Evolutionary conservation across 2,797 vertebrate genomes (phyloP).

Genomic region (Bradypodion ventrale): DNA sequence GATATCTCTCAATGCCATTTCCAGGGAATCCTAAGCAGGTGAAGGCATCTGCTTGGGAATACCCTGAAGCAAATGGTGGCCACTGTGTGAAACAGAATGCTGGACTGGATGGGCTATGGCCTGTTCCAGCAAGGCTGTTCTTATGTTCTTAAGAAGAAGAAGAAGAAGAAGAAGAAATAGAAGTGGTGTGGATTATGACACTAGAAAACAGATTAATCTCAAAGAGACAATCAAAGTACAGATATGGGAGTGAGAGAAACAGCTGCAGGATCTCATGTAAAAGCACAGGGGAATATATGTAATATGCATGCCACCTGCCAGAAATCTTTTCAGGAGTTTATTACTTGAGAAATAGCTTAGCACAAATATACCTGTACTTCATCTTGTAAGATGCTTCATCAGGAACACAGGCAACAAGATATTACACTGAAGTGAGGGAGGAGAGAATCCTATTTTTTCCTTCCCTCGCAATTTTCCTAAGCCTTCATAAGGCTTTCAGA

Average conservation of each 20-base stretch:
- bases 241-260: constrained; percentile 30
- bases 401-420: constrained; percentile 8
- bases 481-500: not conserved
- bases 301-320: constrained; percentile 53
- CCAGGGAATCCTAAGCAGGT: too few species aligned
- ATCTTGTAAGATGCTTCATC: constrained; percentile 22
- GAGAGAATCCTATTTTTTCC: not conserved
- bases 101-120: too few species aligned
- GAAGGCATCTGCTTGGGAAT: too few species aligned
- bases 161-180: too few species aligned
- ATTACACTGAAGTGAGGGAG: not conserved
- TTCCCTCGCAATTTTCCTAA: not conserved
- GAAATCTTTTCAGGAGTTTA: constrained; percentile 56
- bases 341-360: constrained; percentile 43
- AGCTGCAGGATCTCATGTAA: not conserved
- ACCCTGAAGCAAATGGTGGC: too few species aligned
- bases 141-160: too few species aligned
- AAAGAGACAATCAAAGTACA: constrained; percentile 2
- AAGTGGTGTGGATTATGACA: not conserved
- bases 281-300: constrained; percentile 42
- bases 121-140: too few species aligned
- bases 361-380: constrained; percentile 44
- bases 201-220: constrained; percentile 20
- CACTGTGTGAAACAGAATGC: too few species aligned
- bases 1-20: too few species aligned